A percentile compares a stretch with the other conserved stretches of the same genome.
Evolutionary conservation across 2,113 vertebrate species (phyloP).

Genomic region (Salminus brasiliensis): DNA sequence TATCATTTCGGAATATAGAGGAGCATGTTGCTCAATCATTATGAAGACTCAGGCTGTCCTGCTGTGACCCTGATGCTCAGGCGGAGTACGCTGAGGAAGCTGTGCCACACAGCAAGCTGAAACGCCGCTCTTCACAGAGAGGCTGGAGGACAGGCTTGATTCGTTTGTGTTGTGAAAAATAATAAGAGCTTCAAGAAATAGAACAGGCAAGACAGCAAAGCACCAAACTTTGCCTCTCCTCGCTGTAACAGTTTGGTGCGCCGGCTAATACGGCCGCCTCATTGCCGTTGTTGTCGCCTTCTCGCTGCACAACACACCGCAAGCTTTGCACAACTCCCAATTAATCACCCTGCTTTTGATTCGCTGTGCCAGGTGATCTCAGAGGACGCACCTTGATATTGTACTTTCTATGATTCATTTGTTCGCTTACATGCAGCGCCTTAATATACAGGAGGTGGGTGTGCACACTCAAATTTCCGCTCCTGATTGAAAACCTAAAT

Average conservation of each 20-base stretch:
- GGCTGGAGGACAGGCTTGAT: background rate
- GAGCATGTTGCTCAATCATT: background rate
- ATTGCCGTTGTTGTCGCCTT: conserved; percentile 29
- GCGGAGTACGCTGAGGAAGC: background rate
- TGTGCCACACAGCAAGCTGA: background rate
- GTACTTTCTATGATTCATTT: conserved; percentile 73
- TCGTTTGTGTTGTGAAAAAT: background rate
- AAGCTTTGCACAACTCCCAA: conserved; percentile 64
- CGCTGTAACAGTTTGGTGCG: conserved; percentile 33
- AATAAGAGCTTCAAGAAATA: background rate
- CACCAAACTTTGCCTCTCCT: conserved; percentile 13
- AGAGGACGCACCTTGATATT: conserved; percentile 70
- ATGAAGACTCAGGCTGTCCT: background rate
- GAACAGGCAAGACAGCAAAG: background rate
- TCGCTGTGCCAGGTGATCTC: conserved; percentile 76
- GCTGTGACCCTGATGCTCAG: background rate
- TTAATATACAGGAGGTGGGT: conserved; percentile 73
- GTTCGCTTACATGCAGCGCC: conserved; percentile 70
- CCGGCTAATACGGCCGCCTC: conserved; percentile 16
- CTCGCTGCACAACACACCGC: conserved; percentile 22
- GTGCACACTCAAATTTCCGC: conserved; percentile 65
- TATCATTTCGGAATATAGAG: too few relatives aligned
- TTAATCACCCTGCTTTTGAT: conserved; percentile 74
- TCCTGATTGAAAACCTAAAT: conserved; percentile 59
- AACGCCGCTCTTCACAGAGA: background rate